These are phyloP conservation scores for Siphamia tubifer DNA, from an alignment of 2,113 vertebrate species.

Conservation along the genomic window DNA sequence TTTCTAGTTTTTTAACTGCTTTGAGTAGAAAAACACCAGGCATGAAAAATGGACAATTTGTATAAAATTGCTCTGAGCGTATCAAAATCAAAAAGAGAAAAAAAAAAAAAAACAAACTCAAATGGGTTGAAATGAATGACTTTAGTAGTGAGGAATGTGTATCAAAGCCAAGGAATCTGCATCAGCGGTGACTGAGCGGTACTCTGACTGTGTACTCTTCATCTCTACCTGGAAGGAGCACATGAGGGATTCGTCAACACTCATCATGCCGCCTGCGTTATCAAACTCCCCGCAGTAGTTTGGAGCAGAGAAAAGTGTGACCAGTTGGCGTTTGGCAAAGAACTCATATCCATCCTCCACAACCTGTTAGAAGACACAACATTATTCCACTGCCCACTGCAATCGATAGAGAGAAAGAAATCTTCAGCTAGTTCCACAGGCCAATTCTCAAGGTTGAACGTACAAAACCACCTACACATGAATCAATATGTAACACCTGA, in stretches of 20 bases:
- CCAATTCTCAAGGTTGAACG: not conserved
- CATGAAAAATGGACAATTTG: no score
- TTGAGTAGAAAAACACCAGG: no score
- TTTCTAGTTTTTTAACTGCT: no score
- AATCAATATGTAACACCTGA: slow-evolving; percentile 16
- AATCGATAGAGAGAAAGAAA: slow-evolving; percentile 47
- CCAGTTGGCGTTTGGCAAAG: slow-evolving; percentile 80
- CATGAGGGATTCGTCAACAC: slow-evolving; percentile 95
- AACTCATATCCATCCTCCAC: slow-evolving; percentile 79
- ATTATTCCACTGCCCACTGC: slow-evolving; percentile 40
- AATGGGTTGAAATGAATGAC: no score
- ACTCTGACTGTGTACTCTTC: not conserved
- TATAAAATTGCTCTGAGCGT: no score
- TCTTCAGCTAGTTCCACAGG: slow-evolving; percentile 11
- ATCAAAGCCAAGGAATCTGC: no score
- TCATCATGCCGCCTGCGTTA: slow-evolving; percentile 97
- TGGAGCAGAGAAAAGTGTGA: slow-evolving; percentile 78
- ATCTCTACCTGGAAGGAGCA: slow-evolving; percentile 94
- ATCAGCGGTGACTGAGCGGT: not conserved
- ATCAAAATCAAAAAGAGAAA: no score
- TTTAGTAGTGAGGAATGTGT: no score
- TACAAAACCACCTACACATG: slow-evolving; percentile 31
- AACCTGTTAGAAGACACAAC: slow-evolving; percentile 58
- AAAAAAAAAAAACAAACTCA: no score
- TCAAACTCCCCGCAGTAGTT: slow-evolving; percentile 96